Evolutionary conservation across 1,140 invertebrate species (phyloP), one percentile per base, ranked within the genome.

Genomic region (Pseudobourletiella spinata): DNA sequence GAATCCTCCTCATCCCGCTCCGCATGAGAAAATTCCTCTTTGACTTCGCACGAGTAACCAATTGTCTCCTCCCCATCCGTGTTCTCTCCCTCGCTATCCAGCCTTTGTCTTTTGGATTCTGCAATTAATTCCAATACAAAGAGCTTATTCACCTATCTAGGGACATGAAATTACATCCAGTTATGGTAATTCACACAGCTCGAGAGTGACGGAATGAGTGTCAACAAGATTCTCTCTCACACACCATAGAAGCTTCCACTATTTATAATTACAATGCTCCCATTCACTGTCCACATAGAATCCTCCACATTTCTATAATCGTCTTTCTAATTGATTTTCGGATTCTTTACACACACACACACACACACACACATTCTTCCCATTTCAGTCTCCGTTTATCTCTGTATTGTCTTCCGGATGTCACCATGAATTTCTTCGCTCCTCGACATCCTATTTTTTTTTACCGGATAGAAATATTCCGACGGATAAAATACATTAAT

Each of bases 71-170:
- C 64, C 20, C 59, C 64, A 39, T 66, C 65, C 20, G 59, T 59
- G 42, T 59, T 54, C 30, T 65, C 57, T 15, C 59, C 59, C 42
- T 68, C 59, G 29, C 52, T 55, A 39, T 63, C 66, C 63, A 68
- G 59, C 56, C 62, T 68, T 61, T 61, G 66, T 50, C 63, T 52
- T 42, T 64, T 64, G n/a, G 66, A 64, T 28, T 64, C 66, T 64
- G 59, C 28, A 63, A 67, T 59, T 57, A 46, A 24, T 57, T 62
- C 32, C 16, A 57, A 66, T 48, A 63, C 61, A 61, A 61, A 43
- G 30, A 42, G 39, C 35, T 61, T 43, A 61, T 61, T 61, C 43
- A 35, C 2, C 3, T 32, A 32, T 8, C 32, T 39, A 8, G 32
- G 32, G n/a, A 39, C n/a, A n/a, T n/a, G n/a, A n/a, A n/a, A n/a